Conservation (phyloP, 2,888 invertebrate species). For the Drosophila paranaensis region DNA sequence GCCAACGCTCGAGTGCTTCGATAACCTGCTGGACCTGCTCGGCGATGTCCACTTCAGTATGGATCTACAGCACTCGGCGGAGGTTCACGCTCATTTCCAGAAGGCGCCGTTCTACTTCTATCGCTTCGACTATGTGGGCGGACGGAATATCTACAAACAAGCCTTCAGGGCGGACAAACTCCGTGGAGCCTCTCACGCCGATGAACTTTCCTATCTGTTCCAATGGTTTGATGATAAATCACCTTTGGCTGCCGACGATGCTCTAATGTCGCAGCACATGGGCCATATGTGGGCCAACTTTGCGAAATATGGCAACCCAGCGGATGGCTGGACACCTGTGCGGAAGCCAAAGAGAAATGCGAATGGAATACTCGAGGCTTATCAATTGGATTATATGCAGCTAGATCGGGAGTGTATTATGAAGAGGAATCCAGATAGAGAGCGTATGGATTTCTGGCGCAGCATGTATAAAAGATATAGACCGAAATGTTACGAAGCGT, state of each 20-base stretch:
- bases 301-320: conserved; percentile 86
- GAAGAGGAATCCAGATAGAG: conserved; percentile 77
- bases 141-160: conserved; percentile 86
- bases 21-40: conserved; percentile 85
- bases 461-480: conserved; percentile 80
- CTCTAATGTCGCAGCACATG: conserved; percentile 84
- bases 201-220: conserved; percentile 87
- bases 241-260: conserved; percentile 58
- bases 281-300: conserved; percentile 88
- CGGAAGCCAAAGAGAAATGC: conserved; percentile 24
- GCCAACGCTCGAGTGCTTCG: conserved; percentile 68
- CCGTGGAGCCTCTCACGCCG: conserved; percentile 87
- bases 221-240: conserved; percentile 76
- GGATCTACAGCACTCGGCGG: conserved; percentile 72
- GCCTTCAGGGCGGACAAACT: conserved; percentile 83
- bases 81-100: conserved; percentile 74
- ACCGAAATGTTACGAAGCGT: conserved; percentile 45
- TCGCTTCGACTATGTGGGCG: conserved; percentile 87
- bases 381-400: conserved; percentile 77
- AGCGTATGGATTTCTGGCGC: conserved; percentile 82
- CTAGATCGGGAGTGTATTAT: conserved; percentile 77
- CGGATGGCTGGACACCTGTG: conserved; percentile 80
- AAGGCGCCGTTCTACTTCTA: conserved; percentile 86
- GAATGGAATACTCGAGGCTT: conserved; percentile 28
- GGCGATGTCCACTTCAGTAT: conserved; percentile 85